Conservation (phyloP, 2,888 invertebrate genomes). For the Pristionchus arcanus region DNA sequence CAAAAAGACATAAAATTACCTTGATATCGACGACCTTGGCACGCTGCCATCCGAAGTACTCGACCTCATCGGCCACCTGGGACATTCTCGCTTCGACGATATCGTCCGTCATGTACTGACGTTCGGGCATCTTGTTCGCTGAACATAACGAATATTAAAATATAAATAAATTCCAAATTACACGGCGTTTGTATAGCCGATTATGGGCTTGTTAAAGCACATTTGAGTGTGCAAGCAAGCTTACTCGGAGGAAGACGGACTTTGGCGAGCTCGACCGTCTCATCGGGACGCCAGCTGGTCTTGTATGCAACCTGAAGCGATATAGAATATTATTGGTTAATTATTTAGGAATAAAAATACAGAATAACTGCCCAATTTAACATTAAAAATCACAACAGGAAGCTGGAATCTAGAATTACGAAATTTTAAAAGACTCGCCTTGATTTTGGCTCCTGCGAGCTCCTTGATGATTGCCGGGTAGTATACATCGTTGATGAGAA, state of each 20-base stretch:
- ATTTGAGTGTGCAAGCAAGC: background rate
- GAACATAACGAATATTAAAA: background rate
- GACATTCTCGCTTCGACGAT: constrained; percentile 34
- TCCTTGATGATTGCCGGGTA: constrained; percentile 35
- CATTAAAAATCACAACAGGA: background rate
- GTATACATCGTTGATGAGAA: constrained; percentile 50
- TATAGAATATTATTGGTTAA: background rate
- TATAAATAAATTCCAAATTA: background rate
- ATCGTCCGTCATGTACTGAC: background rate
- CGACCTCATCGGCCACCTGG: background rate
- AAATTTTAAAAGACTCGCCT: background rate
- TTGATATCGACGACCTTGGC: constrained; percentile 35
- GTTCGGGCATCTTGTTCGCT: background rate
- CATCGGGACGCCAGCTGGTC: constrained; percentile 41
- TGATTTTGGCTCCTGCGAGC: background rate
- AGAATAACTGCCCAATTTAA: background rate
- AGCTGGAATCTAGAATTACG: background rate
- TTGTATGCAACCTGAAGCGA: constrained; percentile 18
- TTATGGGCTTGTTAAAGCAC: background rate
- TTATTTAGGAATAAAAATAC: background rate
- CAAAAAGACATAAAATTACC: background rate
- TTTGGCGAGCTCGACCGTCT: background rate
- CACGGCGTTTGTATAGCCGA: background rate
- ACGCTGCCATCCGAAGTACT: constrained; percentile 39
- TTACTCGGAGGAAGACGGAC: constrained; percentile 17